Evolutionary conservation across 2,797 vertebrate species (phyloP).

Genomic region (Chrysocyon brachyurus): DNA sequence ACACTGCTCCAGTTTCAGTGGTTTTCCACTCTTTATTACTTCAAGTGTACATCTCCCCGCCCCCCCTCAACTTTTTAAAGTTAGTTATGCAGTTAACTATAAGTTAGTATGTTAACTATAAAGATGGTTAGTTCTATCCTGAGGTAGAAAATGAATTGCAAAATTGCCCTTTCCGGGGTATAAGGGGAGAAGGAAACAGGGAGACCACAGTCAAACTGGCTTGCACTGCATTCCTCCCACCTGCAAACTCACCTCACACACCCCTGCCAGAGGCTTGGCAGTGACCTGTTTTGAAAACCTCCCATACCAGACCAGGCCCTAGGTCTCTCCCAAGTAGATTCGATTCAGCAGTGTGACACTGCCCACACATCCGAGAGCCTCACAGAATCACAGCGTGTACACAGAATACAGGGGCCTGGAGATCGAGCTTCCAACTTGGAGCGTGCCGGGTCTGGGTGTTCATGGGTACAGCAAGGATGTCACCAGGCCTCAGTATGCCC

Average conservation of each 20-base stretch:
- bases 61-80: neutral
- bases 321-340: neutral
- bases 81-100: no score
- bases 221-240: fast-evolving
- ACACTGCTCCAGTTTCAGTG: neutral
- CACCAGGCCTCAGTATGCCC: neutral
- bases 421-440: neutral
- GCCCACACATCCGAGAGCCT: neutral
- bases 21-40: neutral
- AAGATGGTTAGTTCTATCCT: no score
- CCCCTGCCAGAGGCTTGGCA: neutral
- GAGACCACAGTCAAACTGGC: neutral
- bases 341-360: no score
- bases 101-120: no score
- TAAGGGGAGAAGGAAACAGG: no score
- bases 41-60: neutral
- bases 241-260: neutral
- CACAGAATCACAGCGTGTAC: no score
- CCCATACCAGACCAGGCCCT: neutral
- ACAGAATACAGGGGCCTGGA: neutral
- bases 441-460: neutral
- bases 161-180: neutral
- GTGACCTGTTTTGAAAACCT: neutral
- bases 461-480: neutral
- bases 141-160: neutral